A percentile compares a stretch with the other conserved stretches of the same genome.
These are phyloP conservation scores for Neoscelio sp. DNA, from an alignment of 2,888 invertebrate species.

Conservation along the genomic window DNA sequence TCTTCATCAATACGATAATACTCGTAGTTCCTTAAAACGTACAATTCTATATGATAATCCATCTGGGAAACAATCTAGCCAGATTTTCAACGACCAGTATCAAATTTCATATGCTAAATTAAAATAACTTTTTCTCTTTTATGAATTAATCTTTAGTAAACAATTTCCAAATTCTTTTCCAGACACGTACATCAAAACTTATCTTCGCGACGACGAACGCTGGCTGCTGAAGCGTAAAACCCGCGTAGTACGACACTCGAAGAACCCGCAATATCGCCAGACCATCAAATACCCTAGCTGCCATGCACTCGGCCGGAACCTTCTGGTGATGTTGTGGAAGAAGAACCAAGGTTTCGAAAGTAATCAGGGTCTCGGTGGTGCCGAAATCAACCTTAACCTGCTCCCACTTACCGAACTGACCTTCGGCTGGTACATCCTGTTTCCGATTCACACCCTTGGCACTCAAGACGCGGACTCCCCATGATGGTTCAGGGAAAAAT, in stretches of 20 bases:
- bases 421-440: conserved; percentile 96
- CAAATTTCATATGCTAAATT: too few relatives aligned
- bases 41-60: too few relatives aligned
- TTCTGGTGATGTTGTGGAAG: conserved; percentile 97
- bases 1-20: too few relatives aligned
- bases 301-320: conserved; percentile 91
- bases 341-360: conserved; percentile 94
- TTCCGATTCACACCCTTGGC: conserved; percentile 93
- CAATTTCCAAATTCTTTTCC: conserved; percentile 81
- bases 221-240: conserved; percentile 97
- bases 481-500: conserved; percentile 83
- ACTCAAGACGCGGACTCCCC: conserved; percentile 86
- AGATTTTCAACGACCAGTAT: too few relatives aligned
- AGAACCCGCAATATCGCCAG: conserved; percentile 94
- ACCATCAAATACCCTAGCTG: conserved; percentile 91
- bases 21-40: too few relatives aligned
- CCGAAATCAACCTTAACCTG: conserved; percentile 93
- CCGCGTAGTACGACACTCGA: conserved; percentile 91
- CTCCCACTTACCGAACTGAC: conserved; percentile 92
- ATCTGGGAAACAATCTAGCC: too few relatives aligned
- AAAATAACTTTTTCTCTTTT: neutral
- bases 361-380: conserved; percentile 91
- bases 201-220: conserved; percentile 94
- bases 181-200: conserved; percentile 97
- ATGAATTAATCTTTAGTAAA: neutral